phyloP scores from a whole-genome alignment of 2,888 invertebrate species.

The Eubasilissa splendida region DNA sequence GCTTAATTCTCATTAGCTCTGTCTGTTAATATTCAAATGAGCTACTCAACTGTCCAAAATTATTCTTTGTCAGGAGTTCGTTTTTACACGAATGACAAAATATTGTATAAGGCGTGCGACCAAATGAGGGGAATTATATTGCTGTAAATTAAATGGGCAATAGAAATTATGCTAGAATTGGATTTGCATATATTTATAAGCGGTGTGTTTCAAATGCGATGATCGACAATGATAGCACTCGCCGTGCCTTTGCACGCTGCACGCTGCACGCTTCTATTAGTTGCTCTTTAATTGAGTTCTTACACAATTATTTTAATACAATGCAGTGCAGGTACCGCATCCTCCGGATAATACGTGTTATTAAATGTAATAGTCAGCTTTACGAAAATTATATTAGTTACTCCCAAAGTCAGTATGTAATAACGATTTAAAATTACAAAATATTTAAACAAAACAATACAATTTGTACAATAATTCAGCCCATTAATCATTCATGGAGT shows the following conservation, averaged over 20 bases:
- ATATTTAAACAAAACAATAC: no score
- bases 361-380: not conserved
- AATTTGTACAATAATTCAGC: no score
- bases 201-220: not conserved
- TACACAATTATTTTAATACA: not conserved
- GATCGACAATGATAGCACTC: not conserved
- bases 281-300: not conserved
- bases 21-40: conserved; percentile 50
- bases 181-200: conserved; percentile 23
- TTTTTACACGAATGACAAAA: conserved; percentile 35
- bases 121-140: conserved; percentile 26
- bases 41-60: conserved; percentile 3
- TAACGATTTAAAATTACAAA: no score
- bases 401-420: no score
- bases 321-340: not conserved
- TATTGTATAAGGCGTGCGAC: conserved; percentile 21
- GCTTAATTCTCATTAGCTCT: conserved; percentile 26
- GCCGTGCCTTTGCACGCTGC: not conserved
- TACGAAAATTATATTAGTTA: not conserved
- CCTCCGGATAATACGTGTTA: not conserved
- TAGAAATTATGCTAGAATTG: conserved; percentile 26
- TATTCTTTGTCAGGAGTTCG: conserved; percentile 18
- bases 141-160: conserved; percentile 25
- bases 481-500: no score
- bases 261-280: not conserved